A percentile compares a stretch with the other conserved stretches of the same genome.
These are phyloP conservation scores for Tanypteryx hageni DNA, from an alignment of 2,888 invertebrate species.

Conservation along the genomic window DNA sequence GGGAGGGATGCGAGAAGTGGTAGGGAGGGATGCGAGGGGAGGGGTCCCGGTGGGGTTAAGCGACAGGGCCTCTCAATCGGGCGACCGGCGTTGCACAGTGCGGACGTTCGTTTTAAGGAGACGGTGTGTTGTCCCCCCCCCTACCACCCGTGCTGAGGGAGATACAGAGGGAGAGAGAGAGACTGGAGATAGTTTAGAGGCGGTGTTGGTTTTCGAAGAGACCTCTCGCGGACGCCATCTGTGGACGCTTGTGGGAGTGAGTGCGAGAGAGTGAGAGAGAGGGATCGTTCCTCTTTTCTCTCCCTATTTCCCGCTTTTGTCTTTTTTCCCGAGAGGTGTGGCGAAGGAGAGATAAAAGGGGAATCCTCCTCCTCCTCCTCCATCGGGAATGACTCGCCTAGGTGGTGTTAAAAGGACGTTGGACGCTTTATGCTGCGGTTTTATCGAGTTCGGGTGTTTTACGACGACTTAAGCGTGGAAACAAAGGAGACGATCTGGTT, in stretches of 20 bases:
- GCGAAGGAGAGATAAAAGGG: neutral
- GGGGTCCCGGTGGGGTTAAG: conserved; percentile 59
- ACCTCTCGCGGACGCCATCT: conserved; percentile 65
- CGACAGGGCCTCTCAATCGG: conserved; percentile 55
- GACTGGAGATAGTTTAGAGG: neutral
- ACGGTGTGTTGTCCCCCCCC: neutral
- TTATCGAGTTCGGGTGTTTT: neutral
- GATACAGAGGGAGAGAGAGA: neutral
- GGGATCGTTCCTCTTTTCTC: neutral
- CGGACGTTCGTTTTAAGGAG: conserved; percentile 7
- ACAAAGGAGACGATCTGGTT: neutral
- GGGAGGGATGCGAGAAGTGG: neutral
- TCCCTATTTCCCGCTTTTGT: neutral
- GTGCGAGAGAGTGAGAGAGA: conserved; percentile 22
- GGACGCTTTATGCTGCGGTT: neutral
- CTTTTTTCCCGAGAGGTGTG: neutral
- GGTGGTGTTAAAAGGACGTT: conserved; percentile 22
- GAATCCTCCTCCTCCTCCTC: neutral
- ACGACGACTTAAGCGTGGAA: neutral
- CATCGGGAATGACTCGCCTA: conserved; percentile 20
- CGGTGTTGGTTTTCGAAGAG: neutral
- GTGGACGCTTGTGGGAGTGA: conserved; percentile 65
- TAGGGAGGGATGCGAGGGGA: neutral
- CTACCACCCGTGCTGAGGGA: neutral
- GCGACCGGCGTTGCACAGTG: conserved; percentile 36